phyloP scores from a whole-genome alignment of 2,888 invertebrate genomes.

The Hypomecis atomaria region DNA sequence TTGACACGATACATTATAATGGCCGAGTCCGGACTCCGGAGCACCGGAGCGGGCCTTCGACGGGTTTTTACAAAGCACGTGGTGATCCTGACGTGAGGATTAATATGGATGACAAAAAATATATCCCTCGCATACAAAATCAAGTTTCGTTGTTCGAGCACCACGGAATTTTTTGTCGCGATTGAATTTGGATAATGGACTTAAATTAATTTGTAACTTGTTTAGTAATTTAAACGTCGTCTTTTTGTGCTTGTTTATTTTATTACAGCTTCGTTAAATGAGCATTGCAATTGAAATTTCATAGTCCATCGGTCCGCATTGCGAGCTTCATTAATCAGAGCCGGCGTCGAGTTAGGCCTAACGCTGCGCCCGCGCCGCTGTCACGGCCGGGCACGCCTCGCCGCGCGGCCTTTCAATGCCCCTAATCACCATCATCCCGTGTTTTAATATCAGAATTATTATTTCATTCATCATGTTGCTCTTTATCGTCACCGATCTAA shows the following conservation, averaged over 20 bases:
- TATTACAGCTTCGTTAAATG: slow-evolving; percentile 37
- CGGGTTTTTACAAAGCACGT: slow-evolving; percentile 82
- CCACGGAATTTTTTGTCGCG: slow-evolving; percentile 60
- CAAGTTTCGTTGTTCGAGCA: slow-evolving; percentile 64
- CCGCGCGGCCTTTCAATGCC: slow-evolving; percentile 57
- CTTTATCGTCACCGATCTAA: slow-evolving; percentile 77
- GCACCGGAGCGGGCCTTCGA: slow-evolving; percentile 73
- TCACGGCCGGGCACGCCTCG: slow-evolving; percentile 64
- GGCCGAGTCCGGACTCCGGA: slow-evolving; percentile 71
- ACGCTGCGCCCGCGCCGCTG: slow-evolving; percentile 65
- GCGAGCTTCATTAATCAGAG: slow-evolving; percentile 72
- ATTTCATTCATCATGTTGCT: slow-evolving; percentile 78
- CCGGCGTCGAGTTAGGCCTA: slow-evolving; percentile 77
- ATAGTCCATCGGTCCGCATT: slow-evolving; percentile 66
- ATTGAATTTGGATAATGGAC: slow-evolving; percentile 65
- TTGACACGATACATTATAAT: slow-evolving; percentile 84
- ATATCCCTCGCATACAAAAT: slow-evolving; percentile 73
- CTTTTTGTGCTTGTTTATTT: slow-evolving; percentile 38
- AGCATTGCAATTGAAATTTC: slow-evolving; percentile 54
- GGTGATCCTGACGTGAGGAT: slow-evolving; percentile 82
- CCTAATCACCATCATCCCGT: slow-evolving; percentile 72
- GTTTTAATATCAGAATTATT: slow-evolving; percentile 77
- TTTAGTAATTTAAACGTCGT: slow-evolving; percentile 51
- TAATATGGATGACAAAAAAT: slow-evolving; percentile 81
- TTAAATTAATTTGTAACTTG: slow-evolving; percentile 68